phyloP scores from a whole-genome alignment of 2,888 invertebrate genomes.

The Chymomyza fuscimana region DNA sequence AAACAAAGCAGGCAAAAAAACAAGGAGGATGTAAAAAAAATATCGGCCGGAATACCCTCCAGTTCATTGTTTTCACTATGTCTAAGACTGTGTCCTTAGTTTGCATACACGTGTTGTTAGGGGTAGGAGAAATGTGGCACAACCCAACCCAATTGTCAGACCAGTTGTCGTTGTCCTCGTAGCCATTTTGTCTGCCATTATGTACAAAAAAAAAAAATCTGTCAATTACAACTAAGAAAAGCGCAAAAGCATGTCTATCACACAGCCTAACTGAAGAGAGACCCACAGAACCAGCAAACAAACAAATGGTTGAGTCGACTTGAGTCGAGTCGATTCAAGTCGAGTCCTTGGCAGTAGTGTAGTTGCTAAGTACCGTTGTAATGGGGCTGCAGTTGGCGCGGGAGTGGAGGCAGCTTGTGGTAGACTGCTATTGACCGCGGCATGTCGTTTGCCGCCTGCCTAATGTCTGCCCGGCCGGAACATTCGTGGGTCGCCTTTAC shows the following conservation, averaged over 20 bases:
- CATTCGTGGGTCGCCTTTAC: not conserved
- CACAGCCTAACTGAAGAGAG: constrained; percentile 14
- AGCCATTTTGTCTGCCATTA: constrained; percentile 65
- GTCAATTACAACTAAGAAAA: constrained; percentile 68
- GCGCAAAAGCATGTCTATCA: constrained; percentile 68
- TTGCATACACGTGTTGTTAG: constrained; percentile 25
- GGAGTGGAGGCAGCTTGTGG: not conserved
- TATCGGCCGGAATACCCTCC: not conserved
- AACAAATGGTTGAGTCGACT: constrained; percentile 1
- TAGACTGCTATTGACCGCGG: constrained; percentile 1
- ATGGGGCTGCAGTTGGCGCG: not conserved
- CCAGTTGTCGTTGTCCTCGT: constrained; percentile 34
- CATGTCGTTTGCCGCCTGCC: not conserved
- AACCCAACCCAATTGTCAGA: not conserved
- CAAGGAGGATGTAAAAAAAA: not conserved
- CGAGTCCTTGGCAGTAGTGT: not conserved
- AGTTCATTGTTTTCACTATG: constrained; percentile 45
- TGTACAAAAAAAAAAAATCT: constrained; percentile 58
- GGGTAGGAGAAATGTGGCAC: not conserved
- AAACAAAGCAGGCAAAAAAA: constrained; percentile 48
- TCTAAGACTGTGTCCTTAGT: constrained; percentile 34
- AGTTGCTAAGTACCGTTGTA: not conserved
- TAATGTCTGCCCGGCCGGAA: not conserved
- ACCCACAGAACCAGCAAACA: constrained; percentile 32
- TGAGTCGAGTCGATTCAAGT: not conserved